These are phyloP conservation scores for Lagodon rhomboides DNA, from an alignment of 2,797 vertebrate species.

Conservation along the genomic window DNA sequence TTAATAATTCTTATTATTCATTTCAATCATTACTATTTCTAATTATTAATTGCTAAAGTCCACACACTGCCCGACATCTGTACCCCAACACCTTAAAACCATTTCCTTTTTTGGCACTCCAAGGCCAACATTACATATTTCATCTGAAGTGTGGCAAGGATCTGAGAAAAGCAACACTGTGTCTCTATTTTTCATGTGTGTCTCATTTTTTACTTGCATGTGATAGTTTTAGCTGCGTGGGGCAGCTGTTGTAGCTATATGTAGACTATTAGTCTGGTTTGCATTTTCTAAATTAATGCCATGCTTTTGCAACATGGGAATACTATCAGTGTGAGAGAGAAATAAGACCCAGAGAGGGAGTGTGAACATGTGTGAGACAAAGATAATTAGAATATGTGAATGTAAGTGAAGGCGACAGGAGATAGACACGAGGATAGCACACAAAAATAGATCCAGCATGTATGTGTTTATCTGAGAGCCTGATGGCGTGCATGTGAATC, in stretches of 20 bases:
- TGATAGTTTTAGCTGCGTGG: background rate
- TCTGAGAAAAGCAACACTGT: background rate
- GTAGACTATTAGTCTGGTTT: background rate
- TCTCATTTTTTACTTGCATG: background rate
- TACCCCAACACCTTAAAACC: background rate
- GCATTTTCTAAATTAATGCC: conserved; percentile 13
- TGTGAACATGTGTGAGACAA: conserved; percentile 16
- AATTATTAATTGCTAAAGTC: no score
- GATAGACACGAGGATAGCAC: background rate
- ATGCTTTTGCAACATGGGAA: conserved; percentile 1
- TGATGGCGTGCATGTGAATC: conserved; percentile 17
- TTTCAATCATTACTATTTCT: no score
- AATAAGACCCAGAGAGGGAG: conserved; percentile 1
- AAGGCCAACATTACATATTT: background rate
- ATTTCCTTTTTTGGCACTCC: background rate
- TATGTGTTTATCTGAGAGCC: background rate
- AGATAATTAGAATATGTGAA: conserved; percentile 25
- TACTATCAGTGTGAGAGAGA: background rate
- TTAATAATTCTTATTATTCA: no score
- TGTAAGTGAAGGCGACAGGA: conserved; percentile 8
- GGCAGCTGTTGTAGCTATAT: background rate
- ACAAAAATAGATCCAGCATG: background rate
- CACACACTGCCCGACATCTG: no score
- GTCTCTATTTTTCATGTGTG: background rate
- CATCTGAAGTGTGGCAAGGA: background rate